Evolutionary conservation across 1,140 invertebrate genomes (phyloP).

Genomic region (Heliconius eleuchia): DNA sequence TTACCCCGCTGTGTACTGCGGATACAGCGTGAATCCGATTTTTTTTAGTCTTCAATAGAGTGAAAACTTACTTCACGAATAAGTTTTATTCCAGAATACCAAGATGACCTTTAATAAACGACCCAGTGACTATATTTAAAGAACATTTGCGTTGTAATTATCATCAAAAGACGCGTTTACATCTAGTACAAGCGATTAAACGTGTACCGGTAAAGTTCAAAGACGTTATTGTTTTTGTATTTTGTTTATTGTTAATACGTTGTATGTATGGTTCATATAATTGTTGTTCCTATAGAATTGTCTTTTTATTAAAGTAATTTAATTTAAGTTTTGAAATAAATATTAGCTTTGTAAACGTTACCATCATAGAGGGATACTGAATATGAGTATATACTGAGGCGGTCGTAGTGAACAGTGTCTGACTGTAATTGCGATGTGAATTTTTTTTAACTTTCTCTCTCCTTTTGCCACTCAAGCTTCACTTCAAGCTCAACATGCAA

Average conservation of each 20-base stretch:
- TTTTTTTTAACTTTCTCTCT: too few relatives aligned
- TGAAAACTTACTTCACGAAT: neutral
- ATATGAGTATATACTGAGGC: too few relatives aligned
- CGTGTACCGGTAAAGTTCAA: conserved; percentile 25
- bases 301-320: too few relatives aligned
- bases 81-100: neutral
- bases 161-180: conserved; percentile 14
- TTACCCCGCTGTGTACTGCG: too few relatives aligned
- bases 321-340: too few relatives aligned
- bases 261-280: neutral
- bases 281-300: neutral
- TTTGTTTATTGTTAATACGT: neutral
- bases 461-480: too few relatives aligned
- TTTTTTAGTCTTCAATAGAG: neutral
- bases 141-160: conserved; percentile 15
- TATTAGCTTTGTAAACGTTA: too few relatives aligned
- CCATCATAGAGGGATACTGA: too few relatives aligned
- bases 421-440: too few relatives aligned
- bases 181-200: conserved; percentile 27
- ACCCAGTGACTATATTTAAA: conserved; percentile 10
- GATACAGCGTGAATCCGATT: too few relatives aligned
- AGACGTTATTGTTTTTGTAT: conserved; percentile 1
- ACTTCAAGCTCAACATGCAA: too few relatives aligned
- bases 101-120: neutral
- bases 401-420: too few relatives aligned